phyloP scores from a whole-genome alignment of 2,113 vertebrate genomes.

The Scalopus aquaticus region DNA sequence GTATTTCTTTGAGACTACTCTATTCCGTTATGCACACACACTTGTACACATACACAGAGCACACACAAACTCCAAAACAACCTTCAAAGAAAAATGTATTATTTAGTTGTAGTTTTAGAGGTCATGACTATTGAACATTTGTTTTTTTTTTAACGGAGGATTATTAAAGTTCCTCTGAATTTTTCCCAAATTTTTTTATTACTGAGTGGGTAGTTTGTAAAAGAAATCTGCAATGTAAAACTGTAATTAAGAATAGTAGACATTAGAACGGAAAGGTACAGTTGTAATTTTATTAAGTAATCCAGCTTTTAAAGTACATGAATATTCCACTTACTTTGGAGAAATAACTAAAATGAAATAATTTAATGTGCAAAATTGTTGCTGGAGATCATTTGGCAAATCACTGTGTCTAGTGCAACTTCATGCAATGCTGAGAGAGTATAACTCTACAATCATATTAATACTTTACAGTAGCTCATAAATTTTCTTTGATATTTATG shows the following conservation, averaged over 20 bases:
- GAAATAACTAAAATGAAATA: slow-evolving; percentile 12
- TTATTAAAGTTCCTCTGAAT: slow-evolving; percentile 30
- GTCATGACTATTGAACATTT: neutral
- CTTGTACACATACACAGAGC: neutral
- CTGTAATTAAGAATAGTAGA: slow-evolving; percentile 2
- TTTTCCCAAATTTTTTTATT: neutral
- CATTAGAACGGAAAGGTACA: neutral
- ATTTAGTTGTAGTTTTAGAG: slow-evolving; percentile 37
- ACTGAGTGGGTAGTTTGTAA: neutral
- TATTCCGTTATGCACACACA: neutral
- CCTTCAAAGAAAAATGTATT: slow-evolving; percentile 6
- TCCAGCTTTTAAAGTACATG: neutral
- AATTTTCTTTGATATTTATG: slow-evolving; percentile 31
- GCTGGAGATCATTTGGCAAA: slow-evolving; percentile 17
- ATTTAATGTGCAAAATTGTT: slow-evolving; percentile 40
- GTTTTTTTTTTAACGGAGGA: neutral
- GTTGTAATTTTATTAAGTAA: slow-evolving; percentile 36
- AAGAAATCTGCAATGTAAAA: neutral
- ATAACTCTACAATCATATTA: neutral
- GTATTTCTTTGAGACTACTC: neutral
- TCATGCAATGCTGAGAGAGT: slow-evolving; percentile 13
- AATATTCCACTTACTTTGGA: neutral
- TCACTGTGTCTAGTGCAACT: slow-evolving; percentile 28
- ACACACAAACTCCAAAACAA: neutral
- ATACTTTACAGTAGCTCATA: neutral